These are phyloP conservation scores for Phengaris alcon DNA, from an alignment of 2,888 invertebrate genomes.

Conservation along the genomic window DNA sequence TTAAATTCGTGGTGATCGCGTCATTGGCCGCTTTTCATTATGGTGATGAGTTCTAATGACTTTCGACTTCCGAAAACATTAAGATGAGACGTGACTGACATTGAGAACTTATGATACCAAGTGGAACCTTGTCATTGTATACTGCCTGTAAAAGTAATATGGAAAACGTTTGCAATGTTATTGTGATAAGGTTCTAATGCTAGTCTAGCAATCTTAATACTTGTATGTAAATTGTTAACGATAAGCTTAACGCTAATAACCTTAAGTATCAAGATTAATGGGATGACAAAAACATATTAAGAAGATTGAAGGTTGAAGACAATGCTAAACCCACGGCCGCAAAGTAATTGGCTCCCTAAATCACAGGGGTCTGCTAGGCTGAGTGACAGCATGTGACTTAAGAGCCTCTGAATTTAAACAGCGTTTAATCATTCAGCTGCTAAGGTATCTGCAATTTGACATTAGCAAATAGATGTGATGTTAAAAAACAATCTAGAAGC, in stretches of 20 bases:
- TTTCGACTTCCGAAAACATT: conserved; percentile 20
- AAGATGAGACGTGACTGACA: conserved; percentile 23
- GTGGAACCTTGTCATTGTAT: background rate
- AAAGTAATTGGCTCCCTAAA: too few species aligned
- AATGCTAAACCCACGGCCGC: too few species aligned
- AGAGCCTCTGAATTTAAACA: too few species aligned
- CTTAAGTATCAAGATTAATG: conserved; percentile 8
- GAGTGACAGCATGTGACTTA: too few species aligned
- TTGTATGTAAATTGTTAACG: background rate
- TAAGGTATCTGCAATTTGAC: too few species aligned
- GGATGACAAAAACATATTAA: background rate
- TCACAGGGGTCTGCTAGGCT: too few species aligned
- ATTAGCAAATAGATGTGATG: too few species aligned
- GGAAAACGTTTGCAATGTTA: background rate
- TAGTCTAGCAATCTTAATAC: background rate
- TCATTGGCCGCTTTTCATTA: conserved; percentile 19
- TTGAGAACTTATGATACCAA: background rate
- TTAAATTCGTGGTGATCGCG: conserved; percentile 13
- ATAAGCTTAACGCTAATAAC: background rate
- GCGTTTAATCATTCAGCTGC: too few species aligned
- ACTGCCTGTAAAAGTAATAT: background rate
- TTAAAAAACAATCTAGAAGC: background rate
- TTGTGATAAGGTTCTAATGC: background rate
- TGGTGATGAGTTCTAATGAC: conserved; percentile 19
- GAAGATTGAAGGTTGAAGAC: too few species aligned